These are phyloP conservation scores for Mastomys coucha DNA, from an alignment of 2,113 vertebrate genomes.

Conservation along the genomic window DNA sequence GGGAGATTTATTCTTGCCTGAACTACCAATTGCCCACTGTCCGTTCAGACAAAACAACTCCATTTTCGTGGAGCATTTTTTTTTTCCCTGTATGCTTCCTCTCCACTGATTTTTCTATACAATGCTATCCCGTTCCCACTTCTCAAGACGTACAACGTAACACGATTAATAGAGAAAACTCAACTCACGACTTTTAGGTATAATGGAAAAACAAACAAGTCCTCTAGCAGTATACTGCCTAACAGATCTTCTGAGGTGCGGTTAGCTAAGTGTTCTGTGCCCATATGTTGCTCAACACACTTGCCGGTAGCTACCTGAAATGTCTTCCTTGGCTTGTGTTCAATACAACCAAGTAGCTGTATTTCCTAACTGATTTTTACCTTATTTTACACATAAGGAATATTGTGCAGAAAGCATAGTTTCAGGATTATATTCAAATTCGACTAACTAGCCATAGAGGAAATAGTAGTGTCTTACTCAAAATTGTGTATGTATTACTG, in stretches of 20 bases:
- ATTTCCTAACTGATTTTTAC: neutral
- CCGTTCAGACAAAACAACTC: constrained; percentile 34
- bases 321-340: neutral
- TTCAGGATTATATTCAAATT: neutral
- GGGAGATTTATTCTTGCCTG: constrained; percentile 39
- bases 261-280: neutral
- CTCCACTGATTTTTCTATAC: neutral
- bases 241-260: neutral
- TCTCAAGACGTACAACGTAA: neutral
- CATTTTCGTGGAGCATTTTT: neutral
- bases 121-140: neutral
- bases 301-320: neutral
- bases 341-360: neutral
- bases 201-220: neutral
- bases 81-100: neutral
- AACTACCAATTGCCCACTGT: constrained; percentile 50
- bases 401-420: neutral
- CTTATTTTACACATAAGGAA: neutral
- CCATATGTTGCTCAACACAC: neutral
- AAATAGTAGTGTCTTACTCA: neutral
- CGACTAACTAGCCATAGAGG: neutral
- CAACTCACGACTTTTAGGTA: neutral
- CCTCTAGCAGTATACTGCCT: neutral
- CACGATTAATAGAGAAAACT: neutral
- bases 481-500: neutral